Evolutionary conservation across 2,113 vertebrate species (phyloP), one percentile per base, ranked within the genome.

Genomic region (Epinephelus lanceolatus): DNA sequence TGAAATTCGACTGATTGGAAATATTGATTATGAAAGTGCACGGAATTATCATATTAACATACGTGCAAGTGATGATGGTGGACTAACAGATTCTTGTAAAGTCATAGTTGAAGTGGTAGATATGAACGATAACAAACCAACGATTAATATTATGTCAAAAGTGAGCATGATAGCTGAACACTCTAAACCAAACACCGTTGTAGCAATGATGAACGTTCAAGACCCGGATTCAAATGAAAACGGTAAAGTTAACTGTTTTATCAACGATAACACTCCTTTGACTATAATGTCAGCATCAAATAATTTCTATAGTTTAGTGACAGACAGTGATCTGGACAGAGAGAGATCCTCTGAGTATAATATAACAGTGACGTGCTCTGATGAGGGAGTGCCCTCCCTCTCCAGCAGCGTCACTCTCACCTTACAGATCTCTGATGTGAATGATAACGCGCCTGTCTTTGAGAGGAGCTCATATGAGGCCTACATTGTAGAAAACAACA

Each of bases 11-110:
- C 93, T 91, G 14, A 89, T 55, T 15, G 93, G 93, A 3, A 79
- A 62, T 0, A 23, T 96, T 19, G 95, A 97, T 76, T 96, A 93
- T 88, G 91, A 90, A 73, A 88, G 30, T 13, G 71, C 68, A 82
- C 51, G 80, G 76, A 0, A 15, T 13, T 96, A 93, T 12, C 49
- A 91, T 49, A 55, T 97, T 69, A 90, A 88, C 14, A 78, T 97
- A 14, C 90, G 95, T 33, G 96, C 95, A 10, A 94, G 65, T 66
- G 96, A 96, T 27, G 93, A 95, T 0, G 95, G 96, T 0, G 93
- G 94, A 0, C 75, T 96, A 0, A 75, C 80, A 0, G 87, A 93
- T 1, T 94, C 95, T 0, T 94, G 89, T 85, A 19, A 25, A 81
- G 14, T 89, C 75, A 0, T 78, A 67, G 47, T 88, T 88, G 82